Evolutionary conservation across 64 coral and sea anemone species (phyloP).

Genomic region (Montipora sp.): DNA sequence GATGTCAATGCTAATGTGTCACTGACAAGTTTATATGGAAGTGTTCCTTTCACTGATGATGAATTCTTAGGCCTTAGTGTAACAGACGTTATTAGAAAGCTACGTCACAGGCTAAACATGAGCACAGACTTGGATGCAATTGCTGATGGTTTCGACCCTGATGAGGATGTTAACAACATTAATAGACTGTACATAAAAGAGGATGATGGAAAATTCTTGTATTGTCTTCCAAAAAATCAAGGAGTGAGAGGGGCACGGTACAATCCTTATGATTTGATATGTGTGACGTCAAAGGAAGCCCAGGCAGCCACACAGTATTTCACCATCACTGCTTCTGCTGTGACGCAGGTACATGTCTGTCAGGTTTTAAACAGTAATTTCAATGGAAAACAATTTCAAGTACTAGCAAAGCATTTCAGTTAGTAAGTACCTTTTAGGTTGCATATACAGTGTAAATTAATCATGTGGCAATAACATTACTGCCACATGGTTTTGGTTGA

Average conservation of each 20-base stretch:
- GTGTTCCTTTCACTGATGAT: conserved; percentile 35
- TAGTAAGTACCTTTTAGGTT: no score
- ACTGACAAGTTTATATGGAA: background rate
- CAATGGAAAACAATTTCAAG: no score
- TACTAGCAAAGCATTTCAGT: no score
- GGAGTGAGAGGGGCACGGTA: conserved; percentile 72
- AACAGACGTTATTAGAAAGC: conserved; percentile 67
- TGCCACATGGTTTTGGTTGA: no score
- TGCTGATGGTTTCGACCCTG: conserved; percentile 81
- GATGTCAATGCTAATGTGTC: conserved; percentile 40
- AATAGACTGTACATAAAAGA: conserved; percentile 78
- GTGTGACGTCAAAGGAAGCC: conserved; percentile 80
- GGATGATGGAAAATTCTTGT: conserved; percentile 91
- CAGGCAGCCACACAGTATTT: conserved; percentile 73
- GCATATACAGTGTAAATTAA: no score
- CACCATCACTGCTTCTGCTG: conserved; percentile 91
- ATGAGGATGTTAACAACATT: conserved; percentile 75
- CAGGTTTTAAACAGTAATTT: background rate
- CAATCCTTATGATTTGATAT: conserved; percentile 95
- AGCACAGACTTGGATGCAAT: conserved; percentile 85
- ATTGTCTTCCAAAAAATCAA: conserved; percentile 77
- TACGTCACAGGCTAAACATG: conserved; percentile 79
- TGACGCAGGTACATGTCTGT: conserved; percentile 75
- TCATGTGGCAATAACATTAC: no score
- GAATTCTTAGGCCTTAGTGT: conserved; percentile 63